Base-by-base conservation (phyloP, 2,888 invertebrate species). In the Lapara coniferarum region DNA sequence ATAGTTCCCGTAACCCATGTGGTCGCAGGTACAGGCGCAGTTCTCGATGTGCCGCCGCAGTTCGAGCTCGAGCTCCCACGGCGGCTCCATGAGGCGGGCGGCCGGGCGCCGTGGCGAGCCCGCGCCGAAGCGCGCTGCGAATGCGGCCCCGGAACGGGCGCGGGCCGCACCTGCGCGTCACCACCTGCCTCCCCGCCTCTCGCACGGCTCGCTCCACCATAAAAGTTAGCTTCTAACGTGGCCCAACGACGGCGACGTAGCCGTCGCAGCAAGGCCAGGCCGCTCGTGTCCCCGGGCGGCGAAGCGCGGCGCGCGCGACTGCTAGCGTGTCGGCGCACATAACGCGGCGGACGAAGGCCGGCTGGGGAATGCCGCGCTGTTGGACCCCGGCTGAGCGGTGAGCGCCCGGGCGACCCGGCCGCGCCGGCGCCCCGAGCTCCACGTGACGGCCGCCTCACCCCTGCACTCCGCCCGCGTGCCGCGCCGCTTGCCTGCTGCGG, bases 1-100 rank as follows among this genome's bases (percentile, higher is more conserved):
- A 90, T 96, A 97, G 94, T 98, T 98, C 83, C 98, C 98, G 94
- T 97, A 97, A 88, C 98, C 98, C 97, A 98, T 97, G 95, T 98
- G 98, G 95, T 97, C 97, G 95, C 98, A 98, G 83, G 97, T 96
- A 94, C 98, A 98, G 81, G 97, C 96, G 94, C 98, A 98, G 89
- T 96, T 96, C 92, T 97, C 97, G 89, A 98, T 97, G 95, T 98
- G 98, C 90, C 96, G 96, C 88, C 97, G 95, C 91, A 98, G 95
- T 94, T 98, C 97, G 87, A 97, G 95, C 91, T 97, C 97, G 84
- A 97, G 94, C 87, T 96, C 95, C 94, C 95, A 94, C 77, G 92
- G 92, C 81, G 92, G 89, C 92, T 94, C 94, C 93, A 94, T 94
- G 88, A 85, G 88, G 86, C 85, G 87, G 83, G 85, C 86, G 86